Conservation (phyloP, 2,113 vertebrate species). For the Donacobius atricapilla region DNA sequence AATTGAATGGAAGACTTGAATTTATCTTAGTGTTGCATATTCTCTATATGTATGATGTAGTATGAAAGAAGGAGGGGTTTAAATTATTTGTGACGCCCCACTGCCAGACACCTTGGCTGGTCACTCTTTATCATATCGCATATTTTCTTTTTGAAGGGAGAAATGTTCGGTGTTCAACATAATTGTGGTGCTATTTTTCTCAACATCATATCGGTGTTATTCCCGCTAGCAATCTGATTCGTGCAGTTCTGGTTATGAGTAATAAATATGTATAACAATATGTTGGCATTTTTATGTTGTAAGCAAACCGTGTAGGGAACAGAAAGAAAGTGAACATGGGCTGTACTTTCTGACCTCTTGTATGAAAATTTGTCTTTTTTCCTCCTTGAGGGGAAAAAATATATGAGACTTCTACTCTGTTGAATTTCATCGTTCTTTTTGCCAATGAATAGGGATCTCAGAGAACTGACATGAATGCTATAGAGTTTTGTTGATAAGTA, state of each 20-base stretch:
- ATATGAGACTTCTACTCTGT: accelerated
- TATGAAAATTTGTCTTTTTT: neutral
- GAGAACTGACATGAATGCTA: neutral
- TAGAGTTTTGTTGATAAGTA: neutral
- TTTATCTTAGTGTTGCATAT: neutral
- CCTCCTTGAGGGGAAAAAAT: neutral
- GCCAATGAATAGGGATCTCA: neutral
- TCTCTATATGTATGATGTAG: neutral
- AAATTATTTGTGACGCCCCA: neutral
- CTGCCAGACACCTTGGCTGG: neutral
- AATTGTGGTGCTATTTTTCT: neutral
- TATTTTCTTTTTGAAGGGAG: neutral
- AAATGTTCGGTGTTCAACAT: neutral
- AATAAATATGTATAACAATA: neutral
- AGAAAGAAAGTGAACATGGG: neutral
- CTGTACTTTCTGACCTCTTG: neutral
- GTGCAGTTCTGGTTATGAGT: neutral
- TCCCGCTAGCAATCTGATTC: neutral
- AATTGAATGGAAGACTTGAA: neutral
- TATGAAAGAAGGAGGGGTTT: neutral
- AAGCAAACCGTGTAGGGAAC: neutral
- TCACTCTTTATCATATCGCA: neutral
- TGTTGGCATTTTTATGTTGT: neutral
- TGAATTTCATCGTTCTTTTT: neutral
- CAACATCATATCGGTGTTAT: neutral